A percentile compares a stretch with the other conserved stretches of the same genome.
These are phyloP conservation scores for Nemotelus nigrinus DNA, from an alignment of 2,888 invertebrate species.

Conservation along the genomic window DNA sequence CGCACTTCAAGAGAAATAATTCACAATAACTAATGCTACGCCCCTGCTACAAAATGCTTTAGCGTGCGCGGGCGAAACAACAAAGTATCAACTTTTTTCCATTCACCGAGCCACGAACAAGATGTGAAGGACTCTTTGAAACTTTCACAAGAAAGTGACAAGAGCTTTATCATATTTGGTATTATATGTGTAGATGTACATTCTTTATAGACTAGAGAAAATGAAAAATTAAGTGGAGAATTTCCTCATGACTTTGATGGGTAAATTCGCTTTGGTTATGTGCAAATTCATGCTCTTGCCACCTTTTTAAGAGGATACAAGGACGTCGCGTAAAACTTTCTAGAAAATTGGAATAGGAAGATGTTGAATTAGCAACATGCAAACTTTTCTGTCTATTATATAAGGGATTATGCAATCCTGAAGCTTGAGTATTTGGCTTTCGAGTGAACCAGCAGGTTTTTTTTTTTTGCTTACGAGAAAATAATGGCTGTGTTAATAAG, in stretches of 20 bases:
- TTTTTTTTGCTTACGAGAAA: too few relatives aligned
- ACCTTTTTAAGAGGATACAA: constrained; percentile 8
- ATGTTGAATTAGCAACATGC: neutral
- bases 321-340: constrained; percentile 3
- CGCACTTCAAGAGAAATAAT: too few relatives aligned
- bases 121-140: constrained; percentile 12
- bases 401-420: neutral
- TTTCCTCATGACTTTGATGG: constrained; percentile 22
- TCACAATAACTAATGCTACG: neutral
- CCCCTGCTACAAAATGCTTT: neutral
- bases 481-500: too few relatives aligned
- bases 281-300: constrained; percentile 9
- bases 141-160: constrained; percentile 8
- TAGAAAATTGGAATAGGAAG: neutral
- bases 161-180: constrained; percentile 27
- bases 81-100: neutral
- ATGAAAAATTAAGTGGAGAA: constrained; percentile 28
- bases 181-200: neutral
- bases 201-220: neutral
- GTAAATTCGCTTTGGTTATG: constrained; percentile 19
- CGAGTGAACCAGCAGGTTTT: too few relatives aligned
- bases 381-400: neutral
- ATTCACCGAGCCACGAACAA: constrained; percentile 5
- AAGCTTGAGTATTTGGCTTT: too few relatives aligned
- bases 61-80: neutral